Conservation (phyloP, 2,797 vertebrate genomes). For the Sebastes vulpes region DNA sequence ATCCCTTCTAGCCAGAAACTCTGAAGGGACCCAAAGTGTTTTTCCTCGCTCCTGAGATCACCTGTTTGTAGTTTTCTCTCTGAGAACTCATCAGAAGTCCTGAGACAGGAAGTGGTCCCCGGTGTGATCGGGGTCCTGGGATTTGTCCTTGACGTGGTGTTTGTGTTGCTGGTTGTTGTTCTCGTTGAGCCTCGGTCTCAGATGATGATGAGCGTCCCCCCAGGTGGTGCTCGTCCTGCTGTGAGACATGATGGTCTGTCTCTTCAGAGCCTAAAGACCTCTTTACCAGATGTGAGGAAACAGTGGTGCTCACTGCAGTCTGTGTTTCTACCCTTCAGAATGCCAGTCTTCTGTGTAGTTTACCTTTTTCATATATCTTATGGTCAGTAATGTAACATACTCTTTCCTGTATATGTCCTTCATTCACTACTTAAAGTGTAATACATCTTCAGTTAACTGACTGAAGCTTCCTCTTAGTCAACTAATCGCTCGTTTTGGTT, state of each 20-base stretch:
- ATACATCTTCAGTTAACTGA: accelerated
- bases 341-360: too few relatives aligned
- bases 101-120: conserved; percentile 20
- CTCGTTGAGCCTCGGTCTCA: conserved; percentile 23
- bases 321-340: background rate
- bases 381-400: too few relatives aligned
- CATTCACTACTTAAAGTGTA: too few relatives aligned
- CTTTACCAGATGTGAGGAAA: conserved; percentile 32
- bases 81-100: conserved; percentile 37
- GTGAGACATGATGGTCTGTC: conserved; percentile 33
- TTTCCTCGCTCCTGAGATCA: background rate
- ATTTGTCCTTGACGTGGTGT: conserved; percentile 40
- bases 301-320: background rate
- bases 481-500: too few relatives aligned
- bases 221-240: conserved; percentile 27
- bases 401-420: too few relatives aligned
- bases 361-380: too few relatives aligned
- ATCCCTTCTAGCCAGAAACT: too few relatives aligned
- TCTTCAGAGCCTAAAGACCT: conserved; percentile 22
- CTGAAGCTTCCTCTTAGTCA: too few relatives aligned
- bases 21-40: background rate
- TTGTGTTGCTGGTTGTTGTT: conserved; percentile 43
- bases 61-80: conserved; percentile 15
- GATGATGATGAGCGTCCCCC: conserved; percentile 45
- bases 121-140: conserved; percentile 24